Conservation (phyloP, 2,113 vertebrate genomes). For the Rhinopithecus roxellana region DNA sequence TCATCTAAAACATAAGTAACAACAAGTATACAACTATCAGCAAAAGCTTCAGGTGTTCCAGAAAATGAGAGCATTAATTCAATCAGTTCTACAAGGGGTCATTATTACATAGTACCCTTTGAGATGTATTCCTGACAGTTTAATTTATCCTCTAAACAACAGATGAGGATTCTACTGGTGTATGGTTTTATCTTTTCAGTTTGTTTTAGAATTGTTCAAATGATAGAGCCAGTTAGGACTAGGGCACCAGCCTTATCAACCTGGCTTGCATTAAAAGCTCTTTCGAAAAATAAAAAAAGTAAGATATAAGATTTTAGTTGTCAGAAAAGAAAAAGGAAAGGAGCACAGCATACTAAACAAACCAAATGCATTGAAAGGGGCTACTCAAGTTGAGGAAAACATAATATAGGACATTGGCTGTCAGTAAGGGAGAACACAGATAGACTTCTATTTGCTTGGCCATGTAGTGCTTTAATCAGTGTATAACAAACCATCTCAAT, state of each 20-base stretch:
- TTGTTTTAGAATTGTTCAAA: not conserved
- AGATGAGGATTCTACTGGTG: not conserved
- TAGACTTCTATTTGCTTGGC: not conserved
- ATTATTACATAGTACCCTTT: not conserved
- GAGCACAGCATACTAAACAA: not conserved
- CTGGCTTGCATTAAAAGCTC: conserved; percentile 5
- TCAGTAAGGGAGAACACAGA: not conserved
- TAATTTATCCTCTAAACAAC: not conserved
- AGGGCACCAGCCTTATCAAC: not conserved
- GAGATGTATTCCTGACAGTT: not conserved
- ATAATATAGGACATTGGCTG: not conserved
- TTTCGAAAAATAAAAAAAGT: not conserved
- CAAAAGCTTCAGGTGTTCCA: not conserved
- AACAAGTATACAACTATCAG: not conserved
- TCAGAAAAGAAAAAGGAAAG: not conserved
- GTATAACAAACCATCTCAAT: not conserved
- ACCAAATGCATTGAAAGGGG: conserved; percentile 8
- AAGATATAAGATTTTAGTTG: not conserved
- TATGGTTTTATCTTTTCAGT: not conserved
- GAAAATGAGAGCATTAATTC: not conserved
- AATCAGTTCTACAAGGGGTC: not conserved
- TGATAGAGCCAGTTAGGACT: not conserved
- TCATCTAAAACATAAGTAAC: not conserved
- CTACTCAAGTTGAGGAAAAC: not conserved
- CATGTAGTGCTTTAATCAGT: not conserved